Percentiles rank a stretch among this genome's conserved stretches.
Evolutionary conservation across 2,113 vertebrate species (phyloP).

Genomic region (Leiothrix lutea): DNA sequence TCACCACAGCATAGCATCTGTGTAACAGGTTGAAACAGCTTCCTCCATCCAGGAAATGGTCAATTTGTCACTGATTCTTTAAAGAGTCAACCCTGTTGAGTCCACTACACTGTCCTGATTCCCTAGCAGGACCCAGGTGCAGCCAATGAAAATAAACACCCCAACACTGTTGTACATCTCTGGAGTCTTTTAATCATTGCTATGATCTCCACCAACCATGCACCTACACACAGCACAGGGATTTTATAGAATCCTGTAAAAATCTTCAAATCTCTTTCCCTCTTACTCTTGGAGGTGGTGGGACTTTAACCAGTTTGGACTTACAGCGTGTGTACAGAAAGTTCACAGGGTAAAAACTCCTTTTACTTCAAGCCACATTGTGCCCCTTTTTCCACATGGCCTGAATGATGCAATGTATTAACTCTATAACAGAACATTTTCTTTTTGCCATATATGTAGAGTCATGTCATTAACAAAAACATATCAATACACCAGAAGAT

Average conservation of each 20-base stretch:
- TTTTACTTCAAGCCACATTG: not conserved
- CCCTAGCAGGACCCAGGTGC: not conserved
- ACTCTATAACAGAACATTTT: not conserved
- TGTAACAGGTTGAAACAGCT: not conserved
- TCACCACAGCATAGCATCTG: not conserved
- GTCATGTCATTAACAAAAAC: not conserved
- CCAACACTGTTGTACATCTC: rapidly evolving
- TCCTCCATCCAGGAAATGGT: not conserved
- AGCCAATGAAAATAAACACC: not conserved
- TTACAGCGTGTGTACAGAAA: not conserved
- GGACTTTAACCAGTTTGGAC: not conserved
- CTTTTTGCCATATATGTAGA: not conserved
- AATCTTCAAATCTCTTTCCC: not conserved
- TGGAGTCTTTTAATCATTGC: not conserved
- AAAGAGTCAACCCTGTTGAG: not conserved
- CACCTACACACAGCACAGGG: not conserved
- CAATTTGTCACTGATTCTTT: not conserved
- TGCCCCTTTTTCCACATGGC: not conserved
- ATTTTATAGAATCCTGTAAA: not conserved
- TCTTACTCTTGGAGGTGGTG: rapidly evolving
- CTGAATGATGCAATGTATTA: not conserved
- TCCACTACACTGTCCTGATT: rapidly evolving
- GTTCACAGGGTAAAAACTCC: not conserved
- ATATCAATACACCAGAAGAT: not conserved
- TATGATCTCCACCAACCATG: not conserved